These are phyloP conservation scores for Phalacrocorax carbo DNA, from an alignment of 2,113 vertebrate genomes.

Conservation along the genomic window DNA sequence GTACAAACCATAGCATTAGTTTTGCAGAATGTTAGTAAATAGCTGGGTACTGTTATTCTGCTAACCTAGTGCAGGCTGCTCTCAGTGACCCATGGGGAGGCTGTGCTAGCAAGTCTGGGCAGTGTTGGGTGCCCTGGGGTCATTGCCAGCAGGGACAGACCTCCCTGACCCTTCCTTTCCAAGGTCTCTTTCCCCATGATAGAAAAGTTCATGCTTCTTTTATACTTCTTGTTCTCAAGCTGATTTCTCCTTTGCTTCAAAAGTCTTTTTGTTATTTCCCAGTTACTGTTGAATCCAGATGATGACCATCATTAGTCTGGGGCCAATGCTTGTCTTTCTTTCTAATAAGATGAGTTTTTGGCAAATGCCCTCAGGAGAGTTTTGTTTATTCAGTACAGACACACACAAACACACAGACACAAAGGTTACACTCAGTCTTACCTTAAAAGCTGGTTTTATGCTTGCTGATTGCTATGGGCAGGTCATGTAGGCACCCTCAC, in stretches of 20 bases:
- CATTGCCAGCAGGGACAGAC: background rate
- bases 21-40: background rate
- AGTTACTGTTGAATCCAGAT: background rate
- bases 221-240: background rate
- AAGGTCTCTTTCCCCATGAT: background rate
- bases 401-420: background rate
- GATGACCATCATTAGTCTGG: background rate
- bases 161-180: rapidly evolving
- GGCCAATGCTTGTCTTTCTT: background rate
- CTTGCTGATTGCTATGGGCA: background rate
- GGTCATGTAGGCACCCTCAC: background rate
- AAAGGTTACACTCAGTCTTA: background rate
- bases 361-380: rapidly evolving
- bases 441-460: background rate
- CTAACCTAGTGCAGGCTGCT: background rate
- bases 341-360: background rate
- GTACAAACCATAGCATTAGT: background rate
- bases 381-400: background rate
- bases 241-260: background rate
- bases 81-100: rapidly evolving
- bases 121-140: background rate
- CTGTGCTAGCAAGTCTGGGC: background rate
- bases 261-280: background rate
- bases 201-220: background rate
- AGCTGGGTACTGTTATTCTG: background rate